These are phyloP conservation scores for Cochlearius cochlearius DNA, from an alignment of 2,113 vertebrate species.

Conservation along the genomic window DNA sequence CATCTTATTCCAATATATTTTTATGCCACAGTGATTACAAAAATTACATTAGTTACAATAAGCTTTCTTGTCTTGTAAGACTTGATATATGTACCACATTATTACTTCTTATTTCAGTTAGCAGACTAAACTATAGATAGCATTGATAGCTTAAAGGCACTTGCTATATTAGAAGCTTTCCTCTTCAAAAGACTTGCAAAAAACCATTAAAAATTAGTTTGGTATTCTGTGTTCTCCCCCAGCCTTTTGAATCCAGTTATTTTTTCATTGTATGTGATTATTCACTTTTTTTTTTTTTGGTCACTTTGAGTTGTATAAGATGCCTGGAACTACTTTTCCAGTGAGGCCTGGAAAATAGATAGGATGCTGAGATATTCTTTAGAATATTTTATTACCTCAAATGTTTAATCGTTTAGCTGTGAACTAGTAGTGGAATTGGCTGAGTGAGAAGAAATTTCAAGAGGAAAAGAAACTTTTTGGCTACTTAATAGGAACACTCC, in stretches of 20 bases:
- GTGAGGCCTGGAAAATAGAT: neutral
- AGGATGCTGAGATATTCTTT: neutral
- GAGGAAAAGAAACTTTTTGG: neutral
- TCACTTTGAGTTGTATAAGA: neutral
- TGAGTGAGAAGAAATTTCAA: neutral
- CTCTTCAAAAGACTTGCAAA: neutral
- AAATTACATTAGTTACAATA: neutral
- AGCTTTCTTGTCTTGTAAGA: neutral
- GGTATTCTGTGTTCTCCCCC: neutral
- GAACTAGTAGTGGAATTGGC: neutral
- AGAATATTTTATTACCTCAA: neutral
- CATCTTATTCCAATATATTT: neutral
- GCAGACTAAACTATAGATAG: neutral
- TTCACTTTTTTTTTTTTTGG: neutral
- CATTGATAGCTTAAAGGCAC: neutral
- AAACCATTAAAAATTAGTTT: neutral
- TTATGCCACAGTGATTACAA: neutral
- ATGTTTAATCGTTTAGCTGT: neutral
- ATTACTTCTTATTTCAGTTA: neutral
- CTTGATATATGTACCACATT: rapidly evolving
- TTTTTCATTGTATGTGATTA: neutral
- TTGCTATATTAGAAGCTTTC: neutral
- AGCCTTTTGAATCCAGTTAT: neutral
- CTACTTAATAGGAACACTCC: neutral
- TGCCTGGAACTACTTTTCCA: neutral